Conservation (phyloP, 1,140 invertebrate species). For the Habropoda laboriosa region DNA sequence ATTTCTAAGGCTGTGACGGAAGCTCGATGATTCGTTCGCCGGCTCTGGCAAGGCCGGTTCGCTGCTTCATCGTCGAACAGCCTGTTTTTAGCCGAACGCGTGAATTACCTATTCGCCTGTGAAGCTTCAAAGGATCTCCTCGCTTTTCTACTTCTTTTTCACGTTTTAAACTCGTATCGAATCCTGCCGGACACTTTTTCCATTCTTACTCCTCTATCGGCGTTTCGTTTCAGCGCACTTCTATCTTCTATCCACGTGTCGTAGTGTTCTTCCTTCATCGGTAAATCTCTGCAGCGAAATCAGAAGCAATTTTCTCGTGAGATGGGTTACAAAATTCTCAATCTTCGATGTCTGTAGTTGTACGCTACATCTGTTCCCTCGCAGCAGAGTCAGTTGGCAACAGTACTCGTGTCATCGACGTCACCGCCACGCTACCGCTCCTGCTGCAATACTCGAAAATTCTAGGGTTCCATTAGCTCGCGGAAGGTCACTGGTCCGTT, state of each 20-base stretch:
- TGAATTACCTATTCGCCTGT: neutral
- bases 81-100: conserved; percentile 25
- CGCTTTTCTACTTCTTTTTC: conserved; percentile 8
- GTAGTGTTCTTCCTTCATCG: neutral
- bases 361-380: neutral
- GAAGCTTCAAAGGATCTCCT: neutral
- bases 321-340: too few relatives aligned
- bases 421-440: neutral
- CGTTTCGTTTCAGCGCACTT: neutral
- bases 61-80: conserved; percentile 8
- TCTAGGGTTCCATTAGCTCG: neutral
- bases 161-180: neutral
- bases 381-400: conserved; percentile 37
- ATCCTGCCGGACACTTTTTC: neutral
- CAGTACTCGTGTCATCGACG: conserved; percentile 13
- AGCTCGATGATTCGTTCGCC: conserved; percentile 60
- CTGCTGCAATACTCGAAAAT: neutral
- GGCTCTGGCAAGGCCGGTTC: conserved; percentile 32
- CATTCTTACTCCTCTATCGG: neutral
- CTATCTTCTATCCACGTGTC: neutral
- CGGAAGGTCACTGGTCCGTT: neutral
- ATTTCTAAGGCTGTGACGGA: conserved; percentile 61
- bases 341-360: neutral
- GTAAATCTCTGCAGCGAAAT: neutral
- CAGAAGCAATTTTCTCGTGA: conserved; percentile 9